Conservation (phyloP, 2,113 vertebrate genomes). For the Petroica traversi region DNA sequence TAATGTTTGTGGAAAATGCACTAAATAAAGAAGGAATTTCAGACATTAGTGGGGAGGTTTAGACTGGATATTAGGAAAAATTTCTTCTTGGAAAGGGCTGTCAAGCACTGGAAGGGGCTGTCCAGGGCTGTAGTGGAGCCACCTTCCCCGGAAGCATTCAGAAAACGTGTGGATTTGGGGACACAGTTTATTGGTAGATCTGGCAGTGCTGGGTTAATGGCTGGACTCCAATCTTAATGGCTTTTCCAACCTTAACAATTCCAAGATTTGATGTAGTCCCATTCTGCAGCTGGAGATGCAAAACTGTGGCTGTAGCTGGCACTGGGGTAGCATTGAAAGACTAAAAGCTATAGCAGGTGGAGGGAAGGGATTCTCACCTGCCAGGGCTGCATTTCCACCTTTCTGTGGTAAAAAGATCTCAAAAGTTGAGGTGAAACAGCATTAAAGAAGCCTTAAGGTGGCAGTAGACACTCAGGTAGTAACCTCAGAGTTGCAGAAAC, state of each 20-base stretch:
- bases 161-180: accelerated
- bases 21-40: neutral
- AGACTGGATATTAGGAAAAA: neutral
- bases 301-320: neutral
- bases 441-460: neutral
- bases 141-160: neutral
- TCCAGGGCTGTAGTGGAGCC: neutral
- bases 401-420: neutral
- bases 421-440: neutral
- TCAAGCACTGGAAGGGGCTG: neutral
- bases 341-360: neutral
- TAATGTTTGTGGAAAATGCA: neutral
- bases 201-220: neutral
- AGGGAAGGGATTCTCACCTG: neutral
- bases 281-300: neutral
- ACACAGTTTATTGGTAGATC: accelerated
- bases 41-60: neutral
- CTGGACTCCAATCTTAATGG: neutral
- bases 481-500: neutral
- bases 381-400: neutral
- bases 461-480: neutral
- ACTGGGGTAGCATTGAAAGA: neutral
- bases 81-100: neutral
- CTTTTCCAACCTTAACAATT: neutral
- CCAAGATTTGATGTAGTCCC: neutral